Base-by-base conservation (phyloP, 2,888 invertebrate genomes). In the Tipula vernalis region DNA sequence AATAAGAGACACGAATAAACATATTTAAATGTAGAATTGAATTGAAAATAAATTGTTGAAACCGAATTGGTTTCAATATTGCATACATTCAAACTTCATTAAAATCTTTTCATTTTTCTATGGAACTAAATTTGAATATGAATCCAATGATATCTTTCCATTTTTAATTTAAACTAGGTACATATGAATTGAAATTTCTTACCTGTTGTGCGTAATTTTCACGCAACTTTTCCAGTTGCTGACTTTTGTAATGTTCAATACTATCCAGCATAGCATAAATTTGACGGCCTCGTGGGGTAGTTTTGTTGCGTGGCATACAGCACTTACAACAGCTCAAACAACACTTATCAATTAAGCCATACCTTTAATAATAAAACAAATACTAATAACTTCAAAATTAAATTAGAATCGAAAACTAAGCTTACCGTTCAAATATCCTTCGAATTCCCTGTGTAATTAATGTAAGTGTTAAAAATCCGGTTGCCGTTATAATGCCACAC, bases 181-280 rank as follows among this genome's bases (percentile, higher is more conserved):
- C n/a, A 28, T 28, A 28, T 28, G n/a, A n/a, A 28, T 28, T 28
- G 28, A 28, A 28, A 39, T 39, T 39, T 39, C 39, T 91, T 90
- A 96, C 96, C 94, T 98, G 98, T 91, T 95, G 95, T 86, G 97
- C 95, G 91, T 98, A 98, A 92, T 98, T 98, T 91, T 98, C 98
- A 41, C 97, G 93, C 88, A 98, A 92, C 89, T 95, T 95, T 89
- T 98, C 98, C 89, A 98, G 92, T 90, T 98, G 98, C 90, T 95
- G 96, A 88, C 95, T 95, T 92, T 97, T 97, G 92, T 98, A 97
- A 88, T 95, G 95, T 90, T 98, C 98, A 89, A 98, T 96, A 91
- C 96, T 96, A 90, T 98, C 98, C 89, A 98, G 92, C 95, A 98
- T 96, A 89, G 95, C 95, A 90, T 96, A 96, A 88, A 98, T 95